Conservation (phyloP, 2,888 invertebrate species). For the Volucella zonaria region DNA sequence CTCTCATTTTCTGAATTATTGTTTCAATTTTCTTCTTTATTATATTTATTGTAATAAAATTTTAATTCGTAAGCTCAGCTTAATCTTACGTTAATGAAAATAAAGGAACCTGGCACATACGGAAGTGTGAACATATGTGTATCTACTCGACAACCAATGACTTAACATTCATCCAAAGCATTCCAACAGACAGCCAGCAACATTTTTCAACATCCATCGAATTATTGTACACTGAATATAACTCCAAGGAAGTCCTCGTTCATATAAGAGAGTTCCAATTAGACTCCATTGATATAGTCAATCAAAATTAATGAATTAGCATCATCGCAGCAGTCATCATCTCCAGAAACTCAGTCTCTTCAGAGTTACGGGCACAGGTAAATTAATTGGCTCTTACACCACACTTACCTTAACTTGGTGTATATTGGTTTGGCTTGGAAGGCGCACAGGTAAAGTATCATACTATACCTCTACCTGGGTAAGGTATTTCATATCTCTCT, state of each 20-base stretch:
- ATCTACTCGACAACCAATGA: no score
- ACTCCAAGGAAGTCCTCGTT: conserved; percentile 9
- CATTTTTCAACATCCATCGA: no score
- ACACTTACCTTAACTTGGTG: conserved; percentile 51
- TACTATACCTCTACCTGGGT: background rate
- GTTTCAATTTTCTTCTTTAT: no score
- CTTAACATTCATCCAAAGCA: no score
- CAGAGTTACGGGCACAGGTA: conserved; percentile 25
- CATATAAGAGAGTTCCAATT: conserved; percentile 44
- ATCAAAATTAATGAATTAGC: conserved; percentile 70
- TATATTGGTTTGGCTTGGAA: conserved; percentile 35
- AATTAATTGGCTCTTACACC: conserved; percentile 70
- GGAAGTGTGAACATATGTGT: no score
- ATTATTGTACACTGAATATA: no score
- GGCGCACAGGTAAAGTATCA: conserved; percentile 23
- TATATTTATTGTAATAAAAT: no score
- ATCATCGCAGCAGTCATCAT: conserved; percentile 24
- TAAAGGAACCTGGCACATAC: no score
- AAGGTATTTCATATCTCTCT: conserved; percentile 32
- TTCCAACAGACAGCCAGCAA: no score
- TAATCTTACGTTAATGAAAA: no score
- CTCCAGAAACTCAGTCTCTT: conserved; percentile 50
- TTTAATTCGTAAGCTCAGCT: no score
- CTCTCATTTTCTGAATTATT: no score
- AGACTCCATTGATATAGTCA: conserved; percentile 64